Evolutionary conservation across 2,888 invertebrate species (phyloP).

Genomic region (Bruchidius siliquastri): DNA sequence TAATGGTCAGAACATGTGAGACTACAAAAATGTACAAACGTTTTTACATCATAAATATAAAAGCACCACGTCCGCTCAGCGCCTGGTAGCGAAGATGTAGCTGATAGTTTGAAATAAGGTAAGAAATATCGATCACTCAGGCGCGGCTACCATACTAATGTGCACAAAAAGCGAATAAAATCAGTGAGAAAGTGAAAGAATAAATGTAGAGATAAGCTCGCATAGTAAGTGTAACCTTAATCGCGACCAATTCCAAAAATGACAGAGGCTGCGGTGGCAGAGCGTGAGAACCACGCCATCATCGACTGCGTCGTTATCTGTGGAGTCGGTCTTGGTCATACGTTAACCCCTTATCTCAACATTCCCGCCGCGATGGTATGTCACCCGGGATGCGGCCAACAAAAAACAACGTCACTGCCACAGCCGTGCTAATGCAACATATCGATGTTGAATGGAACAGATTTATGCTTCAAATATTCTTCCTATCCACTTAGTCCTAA

Average conservation of each 20-base stretch:
- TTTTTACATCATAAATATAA: not conserved
- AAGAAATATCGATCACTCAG: not conserved
- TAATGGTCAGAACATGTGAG: no score
- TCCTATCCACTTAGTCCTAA: no score
- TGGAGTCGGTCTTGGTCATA: slow-evolving; percentile 42
- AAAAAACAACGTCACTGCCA: slow-evolving; percentile 36
- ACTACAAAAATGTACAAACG: not conserved
- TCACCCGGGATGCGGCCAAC: slow-evolving; percentile 39
- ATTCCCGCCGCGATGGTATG: slow-evolving; percentile 43
- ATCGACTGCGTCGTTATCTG: slow-evolving; percentile 35
- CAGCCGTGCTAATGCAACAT: slow-evolving; percentile 28
- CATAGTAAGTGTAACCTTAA: not conserved
- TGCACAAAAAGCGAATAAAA: not conserved
- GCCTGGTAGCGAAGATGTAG: not conserved
- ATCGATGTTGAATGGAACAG: not conserved
- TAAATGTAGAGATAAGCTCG: not conserved
- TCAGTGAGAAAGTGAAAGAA: not conserved
- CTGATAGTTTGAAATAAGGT: not conserved
- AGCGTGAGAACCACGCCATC: slow-evolving; percentile 38
- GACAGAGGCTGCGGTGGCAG: slow-evolving; percentile 34
- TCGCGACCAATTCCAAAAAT: slow-evolving; percentile 31
- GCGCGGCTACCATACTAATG: not conserved
- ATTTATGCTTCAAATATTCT: not conserved
- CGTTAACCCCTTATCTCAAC: slow-evolving; percentile 46
- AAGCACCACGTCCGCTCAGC: not conserved